These are phyloP conservation scores for Nomada hirtipes DNA, from an alignment of 2,888 invertebrate genomes.

Conservation along the genomic window DNA sequence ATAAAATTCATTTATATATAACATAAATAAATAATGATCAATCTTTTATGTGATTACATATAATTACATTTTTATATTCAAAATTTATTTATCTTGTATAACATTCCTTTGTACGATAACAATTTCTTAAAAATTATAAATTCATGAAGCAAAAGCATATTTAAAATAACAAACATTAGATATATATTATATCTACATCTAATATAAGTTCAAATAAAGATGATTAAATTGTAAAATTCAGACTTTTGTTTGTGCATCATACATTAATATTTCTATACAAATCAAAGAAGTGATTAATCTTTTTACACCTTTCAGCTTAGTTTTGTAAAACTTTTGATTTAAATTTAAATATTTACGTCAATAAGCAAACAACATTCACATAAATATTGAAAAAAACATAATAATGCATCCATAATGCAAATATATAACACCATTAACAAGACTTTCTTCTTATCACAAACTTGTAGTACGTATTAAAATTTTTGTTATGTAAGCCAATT, in stretches of 20 bases:
- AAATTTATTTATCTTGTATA: constrained; percentile 25
- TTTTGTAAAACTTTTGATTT: constrained; percentile 32
- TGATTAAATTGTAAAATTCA: constrained; percentile 42
- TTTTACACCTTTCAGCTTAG: not conserved
- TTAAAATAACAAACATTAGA: constrained; percentile 21
- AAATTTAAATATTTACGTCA: constrained; percentile 27
- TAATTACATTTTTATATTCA: constrained; percentile 23
- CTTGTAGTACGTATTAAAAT: constrained; percentile 40
- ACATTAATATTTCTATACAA: constrained; percentile 30
- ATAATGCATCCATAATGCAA: constrained; percentile 49
- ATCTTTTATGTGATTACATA: constrained; percentile 8
- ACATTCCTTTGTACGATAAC: constrained; percentile 25
- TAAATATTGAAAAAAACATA: constrained; percentile 34
- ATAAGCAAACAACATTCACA: constrained; percentile 40
- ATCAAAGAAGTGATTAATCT: constrained; percentile 22
- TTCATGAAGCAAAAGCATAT: constrained; percentile 14
- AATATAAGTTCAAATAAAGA: constrained; percentile 35
- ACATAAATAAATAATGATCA: constrained; percentile 1
- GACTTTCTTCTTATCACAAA: constrained; percentile 56
- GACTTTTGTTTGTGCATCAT: constrained; percentile 37
- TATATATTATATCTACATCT: constrained; percentile 21
- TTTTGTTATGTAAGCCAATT: constrained; percentile 24
- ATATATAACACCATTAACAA: constrained; percentile 37
- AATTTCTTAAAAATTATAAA: constrained; percentile 29
- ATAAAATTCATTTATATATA: not conserved